phyloP scores from a whole-genome alignment of 2,888 invertebrate species.

The Galerucella calmariensis region DNA sequence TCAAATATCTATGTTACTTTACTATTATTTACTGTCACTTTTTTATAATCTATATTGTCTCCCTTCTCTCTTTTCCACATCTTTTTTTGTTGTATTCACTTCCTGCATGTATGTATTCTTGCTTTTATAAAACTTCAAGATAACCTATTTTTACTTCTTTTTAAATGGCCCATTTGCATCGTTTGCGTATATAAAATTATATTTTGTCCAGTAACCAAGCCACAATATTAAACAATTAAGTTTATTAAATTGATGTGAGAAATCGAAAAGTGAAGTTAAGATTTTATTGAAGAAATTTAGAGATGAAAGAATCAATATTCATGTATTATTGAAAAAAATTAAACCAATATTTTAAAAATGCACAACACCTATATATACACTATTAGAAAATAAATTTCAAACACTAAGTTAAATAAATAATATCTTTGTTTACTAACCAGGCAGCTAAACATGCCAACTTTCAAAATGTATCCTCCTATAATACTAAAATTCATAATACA shows the following conservation, averaged over 20 bases:
- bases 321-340: neutral
- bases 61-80: too few species aligned
- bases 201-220: slow-evolving; percentile 8
- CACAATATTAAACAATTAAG: neutral
- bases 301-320: neutral
- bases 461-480: neutral
- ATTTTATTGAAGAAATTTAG: neutral
- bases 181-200: neutral
- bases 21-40: too few species aligned
- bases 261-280: neutral
- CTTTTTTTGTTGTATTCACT: too few species aligned
- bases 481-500: neutral
- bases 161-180: neutral
- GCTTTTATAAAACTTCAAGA: neutral
- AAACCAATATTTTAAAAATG: neutral
- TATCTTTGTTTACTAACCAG: neutral
- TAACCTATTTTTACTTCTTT: neutral
- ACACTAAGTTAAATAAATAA: neutral
- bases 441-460: slow-evolving; percentile 16
- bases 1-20: too few species aligned
- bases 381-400: neutral
- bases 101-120: neutral
- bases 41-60: too few species aligned
- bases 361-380: slow-evolving; percentile 16
- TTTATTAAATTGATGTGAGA: neutral